Percentiles rank a stretch among this genome's conserved stretches.
Evolutionary conservation across 2,888 invertebrate species (phyloP).

Genomic region (Synergus laeviventris): DNA sequence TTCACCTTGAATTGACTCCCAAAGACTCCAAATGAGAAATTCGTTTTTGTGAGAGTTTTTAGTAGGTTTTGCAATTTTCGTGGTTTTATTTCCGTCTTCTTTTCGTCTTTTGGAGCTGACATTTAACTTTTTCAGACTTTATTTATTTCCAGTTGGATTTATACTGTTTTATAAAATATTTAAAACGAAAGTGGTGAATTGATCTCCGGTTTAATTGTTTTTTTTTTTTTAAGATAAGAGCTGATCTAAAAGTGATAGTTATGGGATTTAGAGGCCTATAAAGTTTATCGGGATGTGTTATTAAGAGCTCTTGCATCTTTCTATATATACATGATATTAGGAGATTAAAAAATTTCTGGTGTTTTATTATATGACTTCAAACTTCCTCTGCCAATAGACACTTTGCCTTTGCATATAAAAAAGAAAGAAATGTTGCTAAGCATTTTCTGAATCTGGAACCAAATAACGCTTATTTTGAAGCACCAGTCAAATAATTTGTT

Average conservation of each 20-base stretch:
- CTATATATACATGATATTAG: too few species aligned
- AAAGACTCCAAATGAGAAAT: neutral
- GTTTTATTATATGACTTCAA: too few species aligned
- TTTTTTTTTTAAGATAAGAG: neutral
- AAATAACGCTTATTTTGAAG: too few species aligned
- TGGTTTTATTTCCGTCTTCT: neutral
- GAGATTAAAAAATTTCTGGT: too few species aligned
- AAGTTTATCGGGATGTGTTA: neutral
- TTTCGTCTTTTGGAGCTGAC: neutral
- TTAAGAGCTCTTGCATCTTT: neutral
- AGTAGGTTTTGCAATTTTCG: neutral
- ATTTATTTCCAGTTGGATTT: neutral
- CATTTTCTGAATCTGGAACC: too few species aligned
- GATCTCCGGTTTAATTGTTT: neutral
- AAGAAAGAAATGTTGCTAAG: too few species aligned
- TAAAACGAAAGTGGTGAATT: neutral
- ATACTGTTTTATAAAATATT: neutral
- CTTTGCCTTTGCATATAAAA: too few species aligned
- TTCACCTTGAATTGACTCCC: slow-evolving; percentile 23
- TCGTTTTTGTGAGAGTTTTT: slow-evolving; percentile 2
- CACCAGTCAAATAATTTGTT: too few species aligned
- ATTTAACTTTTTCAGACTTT: neutral
- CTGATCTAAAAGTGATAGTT: neutral
- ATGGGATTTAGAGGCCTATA: neutral
- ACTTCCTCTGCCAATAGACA: too few species aligned